A percentile compares a stretch with the other conserved stretches of the same genome.
These are phyloP conservation scores for Pipistrellus nathusii DNA, from an alignment of 2,797 vertebrate species.

Conservation along the genomic window DNA sequence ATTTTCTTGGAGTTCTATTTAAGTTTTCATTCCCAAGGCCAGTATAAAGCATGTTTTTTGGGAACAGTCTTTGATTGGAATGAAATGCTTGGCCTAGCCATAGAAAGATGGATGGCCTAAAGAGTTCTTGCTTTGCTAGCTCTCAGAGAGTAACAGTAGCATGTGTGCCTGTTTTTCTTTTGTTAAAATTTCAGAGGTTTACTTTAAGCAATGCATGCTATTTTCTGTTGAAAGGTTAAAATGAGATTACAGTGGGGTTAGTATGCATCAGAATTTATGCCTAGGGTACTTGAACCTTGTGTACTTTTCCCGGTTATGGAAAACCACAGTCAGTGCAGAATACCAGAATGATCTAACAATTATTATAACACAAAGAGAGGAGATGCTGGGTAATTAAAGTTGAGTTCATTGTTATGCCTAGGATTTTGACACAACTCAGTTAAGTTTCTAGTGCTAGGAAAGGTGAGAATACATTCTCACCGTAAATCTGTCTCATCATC, in stretches of 20 bases:
- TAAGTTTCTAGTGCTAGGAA: neutral
- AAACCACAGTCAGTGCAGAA: neutral
- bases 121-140: constrained; percentile 3
- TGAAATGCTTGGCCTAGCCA: neutral
- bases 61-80: constrained; percentile 58
- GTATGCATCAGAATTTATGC: neutral
- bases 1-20: constrained; percentile 67
- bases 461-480: neutral
- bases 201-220: neutral
- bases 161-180: neutral
- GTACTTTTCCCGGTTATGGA: neutral
- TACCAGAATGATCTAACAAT: neutral
- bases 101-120: constrained; percentile 43
- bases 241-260: neutral
- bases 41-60: constrained; percentile 26
- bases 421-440: neutral
- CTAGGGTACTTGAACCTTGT: neutral
- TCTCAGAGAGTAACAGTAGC: neutral
- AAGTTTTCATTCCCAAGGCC: constrained; percentile 28
- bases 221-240: constrained; percentile 41
- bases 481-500: neutral
- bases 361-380: neutral
- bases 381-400: neutral
- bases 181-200: constrained; percentile 55
- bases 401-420: neutral